Evolutionary conservation across 2,113 vertebrate genomes (phyloP), one percentile per base, ranked within the genome.

Genomic region (Anser cygnoides): DNA sequence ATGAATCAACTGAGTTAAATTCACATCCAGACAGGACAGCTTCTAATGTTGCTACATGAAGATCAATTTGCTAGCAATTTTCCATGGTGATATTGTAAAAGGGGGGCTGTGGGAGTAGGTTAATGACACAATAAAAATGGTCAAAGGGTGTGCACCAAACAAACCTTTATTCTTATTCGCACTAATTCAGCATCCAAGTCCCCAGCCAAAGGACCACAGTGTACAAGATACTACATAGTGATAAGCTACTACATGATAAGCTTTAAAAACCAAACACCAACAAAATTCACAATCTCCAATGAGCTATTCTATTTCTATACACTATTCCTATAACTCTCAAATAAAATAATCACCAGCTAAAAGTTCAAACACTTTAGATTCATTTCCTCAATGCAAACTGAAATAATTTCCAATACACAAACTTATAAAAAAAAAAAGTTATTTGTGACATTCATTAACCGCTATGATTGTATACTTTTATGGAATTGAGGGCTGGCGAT

Each of bases 1-100:
- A 95, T 90, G 93, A 96, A 90, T 96, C 86, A 78, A 93, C 52
- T 10, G 52, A 79, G 67, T 84, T 79, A 90, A 89, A 83, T 9
- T 83, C 91, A 67, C 85, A 89, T 41, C 80, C 68, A 85, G 59
- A 76, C 76, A 96, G 63, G 59, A 65, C n/a, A 93, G 49, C 67
- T 91, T 85, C 82, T 91, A 58, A 52, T 95, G 93, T 88, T 83
- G 31, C 35, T 75, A 91, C 22, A 71, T 73, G 68, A 58, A 96
- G 59, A 77, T 81, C 62, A 96, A 76, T 75, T 91, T 91, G 55
- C 74, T 70, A 71, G 46, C 78, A 76, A 18, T 89, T 91, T 96
- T 89, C 77, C 61, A 87, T 2, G 1, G 87, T 13, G 35, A 72
- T 85, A 68, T 20, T 20, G 26, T 78, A 91, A 95, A 80, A 71